Base-by-base conservation (phyloP, 2,113 vertebrate genomes). In the Bujurquina vittata region DNA sequence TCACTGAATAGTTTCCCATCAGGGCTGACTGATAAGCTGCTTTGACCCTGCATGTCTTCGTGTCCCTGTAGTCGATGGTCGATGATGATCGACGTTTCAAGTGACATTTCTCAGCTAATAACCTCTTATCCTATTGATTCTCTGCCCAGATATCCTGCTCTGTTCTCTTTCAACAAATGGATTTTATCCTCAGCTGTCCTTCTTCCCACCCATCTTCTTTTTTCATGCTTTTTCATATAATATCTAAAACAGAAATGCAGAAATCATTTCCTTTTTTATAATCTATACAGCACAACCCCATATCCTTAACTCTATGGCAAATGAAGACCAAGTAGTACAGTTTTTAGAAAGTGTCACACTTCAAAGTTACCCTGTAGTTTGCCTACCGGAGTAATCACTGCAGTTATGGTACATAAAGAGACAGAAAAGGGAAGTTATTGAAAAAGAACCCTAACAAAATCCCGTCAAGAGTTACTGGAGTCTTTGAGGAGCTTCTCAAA, bases 51-150 rank as follows among this genome's bases (percentile, higher is more conserved):
- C 63, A 74, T 85, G 87, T 91, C 86, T 87, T 87, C 85, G 85
- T 92, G 89, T 90, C 88, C 79, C 84, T 74, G 77, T 80, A 87
- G 91, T 92, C 81, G 77, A 92, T 91, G 74, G 80, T n/a, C 90
- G 89, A 94, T 87, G 92, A 94, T 93, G 92, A 94, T 93, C 88
- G 31, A 94, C 93, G 92, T 90, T 93, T 92, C 92, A 90, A 92
- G 93, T 90, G 91, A 91, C 91, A 93, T 95, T 93, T 93, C 91
- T 89, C 87, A 92, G 88, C 92, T 94, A 94, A 93, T 93, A 94
- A 92, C 91, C 94, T 95, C 91, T 94, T 94, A 93, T 93, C 91
- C 93, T 88, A 93, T 94, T 88, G 91, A 94, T 94, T 91, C 85
- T 20, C 88, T 77, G 81, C 73, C 83, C 74, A 91, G 87, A 90